Base-by-base conservation (phyloP, 2,888 invertebrate species). In the Eupelmus urozonus region DNA sequence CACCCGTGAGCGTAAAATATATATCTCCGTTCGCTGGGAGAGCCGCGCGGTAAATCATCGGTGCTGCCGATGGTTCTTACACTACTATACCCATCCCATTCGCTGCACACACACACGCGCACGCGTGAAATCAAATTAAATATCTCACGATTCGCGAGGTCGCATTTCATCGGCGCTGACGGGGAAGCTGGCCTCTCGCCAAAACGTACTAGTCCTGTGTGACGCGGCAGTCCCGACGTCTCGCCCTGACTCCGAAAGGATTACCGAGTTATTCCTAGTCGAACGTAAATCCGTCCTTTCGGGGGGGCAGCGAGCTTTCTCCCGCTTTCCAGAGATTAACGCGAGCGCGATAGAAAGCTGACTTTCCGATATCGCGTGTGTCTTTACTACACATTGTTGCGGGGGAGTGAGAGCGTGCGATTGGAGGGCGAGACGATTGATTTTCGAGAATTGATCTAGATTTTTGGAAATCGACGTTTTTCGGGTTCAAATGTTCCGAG, bases 91-190 rank as follows among this genome's bases (percentile, higher is more conserved):
- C n/a, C n/a, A n/a, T 49, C 51, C 60, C 27, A 7, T 63, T 20
- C 4, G 20, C 20, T 16, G 2, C 20, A 23, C 62, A 42, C 25
- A 40, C 23, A 65, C n/a, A 65, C n/a, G 7, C 49, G 20, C 34
- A 34, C 34, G 57, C 65, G 69, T 66, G 63, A 63, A 76, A 85
- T 83, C 82, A 83, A 85, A 85, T 86, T 85, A 85, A 85, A 85
- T 85, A 86, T 84, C 84, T 84, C 81, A 81, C 83, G 84, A 84
- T 82, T 82, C 79, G 79, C 53, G 80, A 63, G 78, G 78, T 78
- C 82, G 80, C 81, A 79, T 80, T 80, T 76, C 72, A 76, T 76
- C 71, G 71, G 0, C 23, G 69, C 5, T 76, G 75, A 76, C 62
- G 69, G 27, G 63, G 71, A 23, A 57, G 25, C 27, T 76, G 71